phyloP scores from a whole-genome alignment of 2,888 invertebrate species.

The Pollenia angustigena region DNA sequence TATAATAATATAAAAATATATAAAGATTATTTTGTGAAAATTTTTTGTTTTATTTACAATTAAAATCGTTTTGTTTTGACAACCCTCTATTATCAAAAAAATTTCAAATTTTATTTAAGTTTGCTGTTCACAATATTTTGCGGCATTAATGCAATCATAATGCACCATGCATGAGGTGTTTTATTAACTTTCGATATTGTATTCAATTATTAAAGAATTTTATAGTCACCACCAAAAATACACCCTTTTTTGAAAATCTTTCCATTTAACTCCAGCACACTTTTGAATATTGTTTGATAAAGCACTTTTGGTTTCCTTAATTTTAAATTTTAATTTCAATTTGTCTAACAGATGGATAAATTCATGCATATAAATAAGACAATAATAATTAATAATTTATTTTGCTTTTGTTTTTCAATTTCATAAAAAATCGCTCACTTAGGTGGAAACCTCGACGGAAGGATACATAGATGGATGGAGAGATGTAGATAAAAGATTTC shows the following conservation, averaged over 20 bases:
- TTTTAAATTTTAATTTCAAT: slow-evolving; percentile 33
- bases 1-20: too few relatives aligned
- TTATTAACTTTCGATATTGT: too few relatives aligned
- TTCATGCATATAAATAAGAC: slow-evolving; percentile 35
- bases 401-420: slow-evolving; percentile 29
- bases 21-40: too few relatives aligned
- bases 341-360: slow-evolving; percentile 23
- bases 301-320: neutral
- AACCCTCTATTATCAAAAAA: too few relatives aligned
- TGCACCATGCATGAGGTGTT: too few relatives aligned
- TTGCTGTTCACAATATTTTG: too few relatives aligned
- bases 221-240: neutral
- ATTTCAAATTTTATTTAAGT: too few relatives aligned
- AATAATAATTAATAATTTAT: slow-evolving; percentile 25
- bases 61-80: too few relatives aligned
- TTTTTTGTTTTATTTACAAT: too few relatives aligned
- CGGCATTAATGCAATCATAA: too few relatives aligned
- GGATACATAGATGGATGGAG: neutral
- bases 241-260: neutral
- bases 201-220: neutral
- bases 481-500: neutral
- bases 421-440: neutral
- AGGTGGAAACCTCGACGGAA: neutral
- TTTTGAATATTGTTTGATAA: slow-evolving; percentile 17
- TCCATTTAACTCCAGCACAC: neutral